phyloP scores from a whole-genome alignment of 2,113 vertebrate genomes.

The Anolis sagrei region DNA sequence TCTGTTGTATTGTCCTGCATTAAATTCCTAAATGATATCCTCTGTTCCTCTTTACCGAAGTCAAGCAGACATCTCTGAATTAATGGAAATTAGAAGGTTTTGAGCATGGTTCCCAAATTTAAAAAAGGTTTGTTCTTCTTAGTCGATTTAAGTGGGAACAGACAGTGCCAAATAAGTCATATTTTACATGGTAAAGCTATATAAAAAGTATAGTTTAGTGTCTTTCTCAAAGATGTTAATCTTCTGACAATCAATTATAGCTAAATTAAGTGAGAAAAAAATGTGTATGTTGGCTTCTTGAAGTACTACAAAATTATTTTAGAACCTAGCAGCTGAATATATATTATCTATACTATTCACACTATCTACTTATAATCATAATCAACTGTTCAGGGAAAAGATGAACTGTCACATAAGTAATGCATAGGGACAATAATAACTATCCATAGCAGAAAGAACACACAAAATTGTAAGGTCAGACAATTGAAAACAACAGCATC shows the following conservation, averaged over 20 bases:
- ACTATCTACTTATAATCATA: not conserved
- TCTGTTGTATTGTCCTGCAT: too few relatives aligned
- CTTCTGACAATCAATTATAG: not conserved
- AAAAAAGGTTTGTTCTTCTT: too few relatives aligned
- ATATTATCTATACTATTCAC: not conserved
- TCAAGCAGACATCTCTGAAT: not conserved
- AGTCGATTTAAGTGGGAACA: too few relatives aligned
- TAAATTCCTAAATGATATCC: too few relatives aligned
- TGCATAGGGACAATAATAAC: not conserved
- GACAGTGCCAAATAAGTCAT: too few relatives aligned
- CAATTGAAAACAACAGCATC: not conserved
- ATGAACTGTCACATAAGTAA: not conserved
- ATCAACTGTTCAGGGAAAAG: not conserved
- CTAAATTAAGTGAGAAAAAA: not conserved
- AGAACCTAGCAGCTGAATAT: not conserved
- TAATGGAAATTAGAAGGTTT: not conserved
- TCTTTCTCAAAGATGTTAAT: not conserved
- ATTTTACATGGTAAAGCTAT: not conserved
- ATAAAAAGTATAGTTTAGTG: not conserved
- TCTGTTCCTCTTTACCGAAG: too few relatives aligned
- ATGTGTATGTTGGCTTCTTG: not conserved
- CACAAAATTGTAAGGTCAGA: not conserved
- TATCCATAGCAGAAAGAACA: not conserved
- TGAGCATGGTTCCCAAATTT: not conserved
- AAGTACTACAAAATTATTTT: not conserved